Conservation (phyloP, 2,113 vertebrate species). For the Brevimyrus niger region DNA sequence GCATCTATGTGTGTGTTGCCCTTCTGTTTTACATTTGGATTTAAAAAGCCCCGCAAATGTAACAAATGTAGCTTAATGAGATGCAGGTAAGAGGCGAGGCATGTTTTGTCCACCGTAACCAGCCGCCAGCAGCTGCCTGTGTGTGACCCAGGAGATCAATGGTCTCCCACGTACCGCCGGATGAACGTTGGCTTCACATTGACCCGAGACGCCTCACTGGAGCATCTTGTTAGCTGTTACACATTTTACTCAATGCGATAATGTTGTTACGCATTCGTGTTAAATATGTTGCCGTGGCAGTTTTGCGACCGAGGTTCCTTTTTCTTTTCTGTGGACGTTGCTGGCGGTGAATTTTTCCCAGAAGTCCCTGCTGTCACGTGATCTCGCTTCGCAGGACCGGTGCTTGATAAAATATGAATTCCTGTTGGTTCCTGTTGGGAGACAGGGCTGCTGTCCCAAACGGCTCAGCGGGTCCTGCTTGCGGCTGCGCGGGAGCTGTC, state of each 20-base stretch:
- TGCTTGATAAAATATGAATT: neutral
- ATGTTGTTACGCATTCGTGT: neutral
- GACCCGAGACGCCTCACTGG: neutral
- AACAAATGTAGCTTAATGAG: neutral
- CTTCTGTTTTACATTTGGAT: neutral
- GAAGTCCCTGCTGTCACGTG: neutral
- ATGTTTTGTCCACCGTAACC: neutral
- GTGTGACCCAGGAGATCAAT: neutral
- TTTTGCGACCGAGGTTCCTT: neutral
- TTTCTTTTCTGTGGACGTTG: neutral
- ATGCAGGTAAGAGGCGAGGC: too few relatives aligned
- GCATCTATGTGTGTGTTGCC: neutral
- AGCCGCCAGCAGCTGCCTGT: neutral
- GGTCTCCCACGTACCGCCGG: neutral
- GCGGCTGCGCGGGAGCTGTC: neutral
- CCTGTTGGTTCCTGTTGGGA: neutral
- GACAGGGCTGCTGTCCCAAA: neutral
- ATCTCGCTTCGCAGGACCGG: neutral
- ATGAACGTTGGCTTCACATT: neutral
- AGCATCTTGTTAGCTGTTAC: neutral
- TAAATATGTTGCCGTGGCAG: neutral
- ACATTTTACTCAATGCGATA: neutral
- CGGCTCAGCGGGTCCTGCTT: neutral
- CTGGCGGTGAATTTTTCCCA: neutral
- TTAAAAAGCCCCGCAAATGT: neutral